These are phyloP conservation scores for Falco punctatus DNA, from an alignment of 2,113 vertebrate species.

Conservation along the genomic window DNA sequence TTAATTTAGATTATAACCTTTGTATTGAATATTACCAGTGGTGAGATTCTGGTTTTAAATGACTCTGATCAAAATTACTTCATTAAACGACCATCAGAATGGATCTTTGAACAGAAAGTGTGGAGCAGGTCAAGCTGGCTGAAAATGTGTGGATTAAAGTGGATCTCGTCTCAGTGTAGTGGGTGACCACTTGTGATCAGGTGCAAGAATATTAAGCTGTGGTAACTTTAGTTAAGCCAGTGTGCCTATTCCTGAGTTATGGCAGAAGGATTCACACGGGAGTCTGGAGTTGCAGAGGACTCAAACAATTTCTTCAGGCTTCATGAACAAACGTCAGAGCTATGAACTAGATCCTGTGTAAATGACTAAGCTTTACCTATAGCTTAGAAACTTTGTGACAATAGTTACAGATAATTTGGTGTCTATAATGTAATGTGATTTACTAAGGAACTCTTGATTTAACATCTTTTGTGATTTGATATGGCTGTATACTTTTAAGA, in stretches of 20 bases:
- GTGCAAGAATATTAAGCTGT: not conserved
- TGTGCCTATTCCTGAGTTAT: not conserved
- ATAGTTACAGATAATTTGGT: not conserved
- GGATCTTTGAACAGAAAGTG: not conserved
- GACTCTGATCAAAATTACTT: not conserved
- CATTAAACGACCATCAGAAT: not conserved
- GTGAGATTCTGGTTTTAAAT: not conserved
- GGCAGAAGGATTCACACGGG: not conserved
- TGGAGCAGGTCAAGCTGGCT: not conserved
- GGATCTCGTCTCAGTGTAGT: not conserved
- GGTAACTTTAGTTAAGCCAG: not conserved
- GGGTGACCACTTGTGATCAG: not conserved
- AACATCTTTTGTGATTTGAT: not conserved
- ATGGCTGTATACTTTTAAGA: not conserved
- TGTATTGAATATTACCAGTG: not conserved
- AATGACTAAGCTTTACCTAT: not conserved
- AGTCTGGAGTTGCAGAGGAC: not conserved
- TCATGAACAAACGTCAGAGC: not conserved
- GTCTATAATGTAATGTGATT: not conserved
- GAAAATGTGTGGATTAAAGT: not conserved
- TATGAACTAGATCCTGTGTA: not conserved
- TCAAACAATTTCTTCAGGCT: not conserved
- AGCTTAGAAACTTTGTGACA: not conserved
- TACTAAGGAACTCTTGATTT: not conserved
- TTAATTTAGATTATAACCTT: not conserved